phyloP scores from a whole-genome alignment of 2,797 vertebrate species.

The Sebastiscus tertius region DNA sequence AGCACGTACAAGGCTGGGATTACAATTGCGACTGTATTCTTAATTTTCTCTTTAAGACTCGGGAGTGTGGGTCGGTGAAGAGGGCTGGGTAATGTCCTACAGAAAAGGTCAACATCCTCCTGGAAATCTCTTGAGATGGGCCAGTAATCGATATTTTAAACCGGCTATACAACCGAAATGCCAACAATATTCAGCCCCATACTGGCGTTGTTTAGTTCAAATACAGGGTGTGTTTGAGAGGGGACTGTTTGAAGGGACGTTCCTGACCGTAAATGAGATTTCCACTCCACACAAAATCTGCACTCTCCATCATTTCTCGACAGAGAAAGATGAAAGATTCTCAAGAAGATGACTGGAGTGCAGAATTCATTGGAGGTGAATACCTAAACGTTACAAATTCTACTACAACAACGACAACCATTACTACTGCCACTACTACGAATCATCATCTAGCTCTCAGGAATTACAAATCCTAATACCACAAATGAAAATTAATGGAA shows the following conservation, averaged over 20 bases:
- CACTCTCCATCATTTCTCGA: background rate
- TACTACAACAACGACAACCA: background rate
- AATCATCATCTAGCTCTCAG: background rate
- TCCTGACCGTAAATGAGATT: background rate
- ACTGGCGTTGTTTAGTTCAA: background rate
- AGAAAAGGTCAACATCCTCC: slow-evolving; percentile 31
- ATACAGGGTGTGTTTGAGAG: background rate
- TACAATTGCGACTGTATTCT: background rate
- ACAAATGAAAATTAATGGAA: background rate
- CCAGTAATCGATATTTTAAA: slow-evolving; percentile 24
- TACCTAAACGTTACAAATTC: background rate
- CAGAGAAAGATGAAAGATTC: background rate
- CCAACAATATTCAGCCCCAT: background rate
- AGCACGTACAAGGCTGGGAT: background rate
- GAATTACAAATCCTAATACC: background rate
- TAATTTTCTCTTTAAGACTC: background rate
- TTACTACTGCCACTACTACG: background rate
- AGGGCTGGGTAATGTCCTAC: background rate
- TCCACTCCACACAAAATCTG: background rate
- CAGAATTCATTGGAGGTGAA: background rate
- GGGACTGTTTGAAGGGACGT: background rate
- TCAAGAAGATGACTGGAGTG: background rate
- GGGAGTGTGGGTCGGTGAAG: background rate
- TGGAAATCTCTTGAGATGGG: background rate
- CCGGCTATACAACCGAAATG: background rate